Percentiles rank a stretch among this genome's conserved stretches.
Conservation (phyloP, 1,140 invertebrate species). For the Epicauta chinensis region DNA sequence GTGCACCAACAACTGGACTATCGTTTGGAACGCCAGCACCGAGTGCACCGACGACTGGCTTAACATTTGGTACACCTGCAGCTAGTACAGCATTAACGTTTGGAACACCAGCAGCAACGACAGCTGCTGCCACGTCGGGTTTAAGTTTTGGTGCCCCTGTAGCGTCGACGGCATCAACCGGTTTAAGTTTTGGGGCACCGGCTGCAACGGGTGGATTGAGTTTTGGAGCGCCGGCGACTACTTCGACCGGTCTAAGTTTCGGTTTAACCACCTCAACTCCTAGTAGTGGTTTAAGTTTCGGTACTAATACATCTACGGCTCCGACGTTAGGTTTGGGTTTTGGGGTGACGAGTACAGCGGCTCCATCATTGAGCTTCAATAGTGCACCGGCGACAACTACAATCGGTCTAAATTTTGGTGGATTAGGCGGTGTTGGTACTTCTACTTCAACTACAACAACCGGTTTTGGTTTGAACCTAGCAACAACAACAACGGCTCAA, state of each 20-base stretch:
- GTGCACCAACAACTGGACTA: constrained; percentile 1
- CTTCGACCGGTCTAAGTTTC: constrained; percentile 19
- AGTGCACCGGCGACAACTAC: constrained; percentile 2
- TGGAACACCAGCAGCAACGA: background rate
- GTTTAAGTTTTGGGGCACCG: constrained; percentile 16
- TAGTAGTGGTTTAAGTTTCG: constrained; percentile 26
- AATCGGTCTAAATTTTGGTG: constrained; percentile 1
- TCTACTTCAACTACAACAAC: constrained; percentile 5
- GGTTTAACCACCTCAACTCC: constrained; percentile 20
- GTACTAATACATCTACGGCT: constrained; percentile 21
- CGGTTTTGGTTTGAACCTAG: constrained; percentile 14
- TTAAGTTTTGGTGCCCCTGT: constrained; percentile 27
- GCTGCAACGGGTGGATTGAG: constrained; percentile 24
- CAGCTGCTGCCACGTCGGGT: constrained; percentile 14
- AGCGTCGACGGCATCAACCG: constrained; percentile 1
- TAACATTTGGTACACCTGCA: constrained; percentile 23
- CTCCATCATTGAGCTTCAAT: constrained; percentile 25
- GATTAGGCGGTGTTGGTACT: background rate
- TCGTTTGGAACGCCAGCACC: constrained; percentile 36
- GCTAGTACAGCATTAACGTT: constrained; percentile 12
- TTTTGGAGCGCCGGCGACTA: constrained; percentile 26
- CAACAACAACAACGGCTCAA: constrained; percentile 35
- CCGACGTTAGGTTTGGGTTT: no score
- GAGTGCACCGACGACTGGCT: constrained; percentile 19
- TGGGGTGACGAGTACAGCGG: no score